Evolutionary conservation across 1,140 invertebrate species (phyloP).

Genomic region (Bombus polaris): DNA sequence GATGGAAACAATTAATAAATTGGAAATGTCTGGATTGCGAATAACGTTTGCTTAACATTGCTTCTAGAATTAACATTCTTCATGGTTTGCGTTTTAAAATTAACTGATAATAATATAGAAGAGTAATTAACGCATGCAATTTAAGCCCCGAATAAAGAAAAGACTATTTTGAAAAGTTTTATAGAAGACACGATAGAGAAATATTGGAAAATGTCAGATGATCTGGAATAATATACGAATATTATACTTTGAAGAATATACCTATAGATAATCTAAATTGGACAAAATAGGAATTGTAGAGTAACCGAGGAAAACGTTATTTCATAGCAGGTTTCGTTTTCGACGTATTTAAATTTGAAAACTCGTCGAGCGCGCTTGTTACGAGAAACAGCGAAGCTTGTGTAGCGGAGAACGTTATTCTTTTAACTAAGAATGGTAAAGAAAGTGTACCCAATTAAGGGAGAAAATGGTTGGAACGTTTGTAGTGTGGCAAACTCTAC

Average conservation of each 20-base stretch:
- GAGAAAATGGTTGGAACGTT: background rate
- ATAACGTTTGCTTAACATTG: too few species aligned
- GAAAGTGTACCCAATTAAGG: constrained; percentile 27
- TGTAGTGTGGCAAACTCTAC: background rate
- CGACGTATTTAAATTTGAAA: constrained; percentile 21
- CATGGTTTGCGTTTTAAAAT: too few species aligned
- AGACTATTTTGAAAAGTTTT: background rate
- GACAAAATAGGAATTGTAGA: background rate
- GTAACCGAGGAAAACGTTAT: background rate
- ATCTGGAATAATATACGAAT: background rate
- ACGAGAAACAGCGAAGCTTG: background rate
- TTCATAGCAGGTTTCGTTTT: background rate
- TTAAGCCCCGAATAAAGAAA: background rate
- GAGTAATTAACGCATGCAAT: background rate
- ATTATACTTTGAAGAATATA: background rate
- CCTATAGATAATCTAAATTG: background rate
- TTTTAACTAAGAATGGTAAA: constrained; percentile 14
- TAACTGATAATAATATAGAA: too few species aligned
- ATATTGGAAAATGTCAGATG: background rate
- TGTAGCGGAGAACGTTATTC: background rate
- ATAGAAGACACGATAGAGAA: background rate
- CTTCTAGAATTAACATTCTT: too few species aligned
- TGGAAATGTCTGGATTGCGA: too few species aligned
- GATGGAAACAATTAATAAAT: too few species aligned
- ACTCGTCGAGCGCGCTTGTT: constrained; percentile 5